phyloP scores from a whole-genome alignment of 2,888 invertebrate species.

The Latrodectus elegans region DNA sequence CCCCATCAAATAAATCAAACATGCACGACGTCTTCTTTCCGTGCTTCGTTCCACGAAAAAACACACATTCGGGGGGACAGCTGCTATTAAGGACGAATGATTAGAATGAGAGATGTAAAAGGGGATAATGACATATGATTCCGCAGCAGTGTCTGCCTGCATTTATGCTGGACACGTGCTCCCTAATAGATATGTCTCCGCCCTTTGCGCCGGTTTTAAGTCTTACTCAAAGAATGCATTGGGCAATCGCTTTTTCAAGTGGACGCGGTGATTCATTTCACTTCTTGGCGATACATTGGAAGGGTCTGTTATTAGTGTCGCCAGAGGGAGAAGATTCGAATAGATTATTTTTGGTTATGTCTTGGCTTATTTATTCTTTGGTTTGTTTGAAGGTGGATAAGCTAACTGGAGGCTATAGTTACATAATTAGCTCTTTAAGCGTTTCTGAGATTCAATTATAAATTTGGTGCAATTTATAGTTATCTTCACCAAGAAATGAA shows the following conservation, averaged over 20 bases:
- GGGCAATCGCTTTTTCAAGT: not conserved
- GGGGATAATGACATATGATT: not conserved
- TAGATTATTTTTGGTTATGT: too few relatives aligned
- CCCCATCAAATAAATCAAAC: too few relatives aligned
- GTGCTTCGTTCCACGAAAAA: not conserved
- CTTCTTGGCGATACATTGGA: not conserved
- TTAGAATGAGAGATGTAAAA: constrained; percentile 1
- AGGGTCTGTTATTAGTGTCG: not conserved
- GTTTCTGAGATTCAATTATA: too few relatives aligned
- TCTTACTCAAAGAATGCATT: not conserved
- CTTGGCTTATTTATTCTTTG: too few relatives aligned
- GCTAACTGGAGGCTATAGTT: too few relatives aligned
- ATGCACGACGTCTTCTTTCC: too few relatives aligned
- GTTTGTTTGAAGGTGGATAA: too few relatives aligned
- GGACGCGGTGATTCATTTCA: not conserved
- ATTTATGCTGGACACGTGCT: constrained; percentile 21
- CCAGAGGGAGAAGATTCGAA: not conserved
- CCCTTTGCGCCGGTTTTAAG: not conserved
- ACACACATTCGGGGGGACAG: not conserved
- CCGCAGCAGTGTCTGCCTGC: not conserved
- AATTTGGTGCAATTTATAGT: too few relatives aligned
- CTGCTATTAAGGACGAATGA: not conserved
- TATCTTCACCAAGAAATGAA: too few relatives aligned
- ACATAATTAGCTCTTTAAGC: too few relatives aligned
- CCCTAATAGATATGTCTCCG: not conserved